Evolutionary conservation across 2,888 invertebrate species (phyloP).

Genomic region (Byasa hedistus): DNA sequence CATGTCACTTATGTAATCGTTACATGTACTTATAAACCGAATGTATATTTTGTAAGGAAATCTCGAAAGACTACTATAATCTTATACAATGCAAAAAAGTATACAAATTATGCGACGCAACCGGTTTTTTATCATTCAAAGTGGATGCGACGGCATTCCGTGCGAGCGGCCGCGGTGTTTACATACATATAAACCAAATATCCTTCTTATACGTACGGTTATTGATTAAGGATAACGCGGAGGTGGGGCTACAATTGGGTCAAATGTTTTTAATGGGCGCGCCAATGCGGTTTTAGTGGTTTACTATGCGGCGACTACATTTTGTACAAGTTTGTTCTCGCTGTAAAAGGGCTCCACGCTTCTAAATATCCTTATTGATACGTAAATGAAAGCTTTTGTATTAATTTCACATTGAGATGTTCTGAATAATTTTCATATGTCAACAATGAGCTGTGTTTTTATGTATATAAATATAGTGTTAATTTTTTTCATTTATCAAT

Average conservation of each 20-base stretch:
- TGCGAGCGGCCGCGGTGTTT: constrained; percentile 42
- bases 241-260: constrained; percentile 56
- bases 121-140: constrained; percentile 37
- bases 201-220: constrained; percentile 42
- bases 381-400: too few species aligned
- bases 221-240: constrained; percentile 45
- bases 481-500: too few species aligned
- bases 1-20: too few species aligned
- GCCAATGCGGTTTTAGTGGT: background rate
- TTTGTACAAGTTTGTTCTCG: too few species aligned
- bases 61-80: background rate
- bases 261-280: constrained; percentile 36
- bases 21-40: too few species aligned
- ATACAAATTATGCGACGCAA: constrained; percentile 29
- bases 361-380: too few species aligned
- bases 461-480: too few species aligned
- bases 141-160: constrained; percentile 44
- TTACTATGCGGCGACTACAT: background rate
- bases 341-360: background rate
- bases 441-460: too few species aligned
- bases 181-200: constrained; percentile 40
- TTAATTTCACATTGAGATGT: too few species aligned
- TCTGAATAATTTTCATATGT: too few species aligned
- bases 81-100: constrained; percentile 7
- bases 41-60: background rate